Conservation (phyloP, 2,888 invertebrate genomes). For the Margaritifera margaritifera region DNA sequence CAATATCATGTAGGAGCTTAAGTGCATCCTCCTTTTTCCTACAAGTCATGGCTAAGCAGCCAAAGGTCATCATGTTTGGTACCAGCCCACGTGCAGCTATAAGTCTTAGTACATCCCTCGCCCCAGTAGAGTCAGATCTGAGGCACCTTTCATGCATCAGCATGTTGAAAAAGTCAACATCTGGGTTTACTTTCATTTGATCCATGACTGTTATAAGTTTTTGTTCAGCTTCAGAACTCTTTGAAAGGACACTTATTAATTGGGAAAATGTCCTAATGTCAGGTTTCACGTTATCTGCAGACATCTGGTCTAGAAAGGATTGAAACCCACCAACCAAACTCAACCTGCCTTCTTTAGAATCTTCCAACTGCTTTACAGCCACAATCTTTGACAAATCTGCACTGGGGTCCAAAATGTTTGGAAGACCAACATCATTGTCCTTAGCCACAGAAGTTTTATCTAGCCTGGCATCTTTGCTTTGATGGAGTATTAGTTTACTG, state of each 20-base stretch:
- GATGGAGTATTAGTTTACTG: background rate
- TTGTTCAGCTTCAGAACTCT: constrained; percentile 77
- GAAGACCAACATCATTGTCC: constrained; percentile 6
- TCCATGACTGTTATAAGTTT: constrained; percentile 77
- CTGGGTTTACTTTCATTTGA: constrained; percentile 76
- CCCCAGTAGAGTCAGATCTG: constrained; percentile 81
- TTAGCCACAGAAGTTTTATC: background rate
- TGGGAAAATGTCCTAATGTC: constrained; percentile 86
- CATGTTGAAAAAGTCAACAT: constrained; percentile 89
- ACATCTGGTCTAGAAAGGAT: constrained; percentile 86
- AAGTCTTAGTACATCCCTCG: constrained; percentile 73
- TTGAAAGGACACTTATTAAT: constrained; percentile 83
- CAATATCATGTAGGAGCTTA: constrained; percentile 82
- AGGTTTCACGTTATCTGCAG: constrained; percentile 79
- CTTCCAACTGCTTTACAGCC: constrained; percentile 14
- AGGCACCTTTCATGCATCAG: constrained; percentile 86
- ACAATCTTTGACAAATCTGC: constrained; percentile 16
- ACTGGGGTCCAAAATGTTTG: constrained; percentile 44
- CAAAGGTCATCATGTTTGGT: constrained; percentile 81
- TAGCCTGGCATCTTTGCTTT: background rate
- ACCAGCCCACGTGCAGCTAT: constrained; percentile 40
- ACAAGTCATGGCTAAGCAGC: constrained; percentile 87
- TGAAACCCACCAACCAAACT: constrained; percentile 84
- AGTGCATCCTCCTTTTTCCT: constrained; percentile 78
- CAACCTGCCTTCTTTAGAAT: constrained; percentile 48